phyloP scores from a whole-genome alignment of 2,797 vertebrate species.

The Margarornis squamiger region DNA sequence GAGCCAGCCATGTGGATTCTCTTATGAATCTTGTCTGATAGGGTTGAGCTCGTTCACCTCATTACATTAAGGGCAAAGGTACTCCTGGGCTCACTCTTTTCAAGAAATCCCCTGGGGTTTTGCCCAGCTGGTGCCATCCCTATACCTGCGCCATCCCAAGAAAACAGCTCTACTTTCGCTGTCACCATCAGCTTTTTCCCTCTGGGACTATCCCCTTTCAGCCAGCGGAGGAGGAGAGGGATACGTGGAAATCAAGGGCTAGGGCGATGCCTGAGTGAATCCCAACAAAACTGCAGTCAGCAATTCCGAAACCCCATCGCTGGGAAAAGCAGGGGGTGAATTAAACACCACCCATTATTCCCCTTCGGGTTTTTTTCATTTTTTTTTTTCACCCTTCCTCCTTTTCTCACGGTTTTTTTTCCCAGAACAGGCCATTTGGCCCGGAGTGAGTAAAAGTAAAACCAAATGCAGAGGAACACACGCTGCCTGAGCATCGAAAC shows the following conservation, averaged over 20 bases:
- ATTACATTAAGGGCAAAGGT: background rate
- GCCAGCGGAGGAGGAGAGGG: background rate
- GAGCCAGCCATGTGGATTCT: background rate
- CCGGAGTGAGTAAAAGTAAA: background rate
- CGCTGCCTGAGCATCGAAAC: background rate
- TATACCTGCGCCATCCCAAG: background rate
- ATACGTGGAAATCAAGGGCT: rapidly evolving
- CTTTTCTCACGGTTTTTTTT: background rate
- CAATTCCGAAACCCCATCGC: background rate
- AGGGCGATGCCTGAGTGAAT: background rate
- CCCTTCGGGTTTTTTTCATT: background rate
- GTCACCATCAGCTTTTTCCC: background rate
- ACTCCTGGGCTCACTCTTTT: background rate
- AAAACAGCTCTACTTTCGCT: background rate
- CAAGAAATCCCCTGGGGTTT: background rate
- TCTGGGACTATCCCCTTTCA: background rate
- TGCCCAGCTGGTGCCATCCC: background rate
- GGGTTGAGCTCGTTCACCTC: background rate
- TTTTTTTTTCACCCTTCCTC: too few relatives aligned
- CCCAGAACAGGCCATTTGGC: background rate
- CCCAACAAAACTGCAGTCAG: background rate
- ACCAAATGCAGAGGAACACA: background rate
- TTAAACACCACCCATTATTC: background rate
- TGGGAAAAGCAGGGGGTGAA: background rate
- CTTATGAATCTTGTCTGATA: background rate